phyloP scores from a whole-genome alignment of 1,140 invertebrate species.

The Cydia strobilella region DNA sequence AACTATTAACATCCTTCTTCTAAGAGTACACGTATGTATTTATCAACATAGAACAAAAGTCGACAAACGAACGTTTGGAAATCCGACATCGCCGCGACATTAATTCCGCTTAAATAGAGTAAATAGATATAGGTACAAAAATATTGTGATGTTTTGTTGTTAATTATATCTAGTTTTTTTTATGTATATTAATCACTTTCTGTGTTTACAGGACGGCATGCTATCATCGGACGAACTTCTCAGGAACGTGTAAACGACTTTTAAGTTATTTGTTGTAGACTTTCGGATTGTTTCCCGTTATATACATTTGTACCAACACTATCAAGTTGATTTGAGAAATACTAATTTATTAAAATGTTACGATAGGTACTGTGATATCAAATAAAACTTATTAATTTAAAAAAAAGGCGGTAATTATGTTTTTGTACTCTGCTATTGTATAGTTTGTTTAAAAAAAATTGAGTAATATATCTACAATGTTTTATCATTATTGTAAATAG shows the following conservation, averaged over 20 bases:
- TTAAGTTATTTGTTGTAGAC: conserved; percentile 53
- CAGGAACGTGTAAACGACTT: conserved; percentile 63
- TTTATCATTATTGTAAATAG: conserved; percentile 50
- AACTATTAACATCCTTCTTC: too few relatives aligned
- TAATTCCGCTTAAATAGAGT: too few relatives aligned
- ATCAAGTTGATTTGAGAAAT: conserved; percentile 3
- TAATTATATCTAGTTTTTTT: too few relatives aligned
- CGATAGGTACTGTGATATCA: conserved; percentile 32
- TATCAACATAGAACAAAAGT: too few relatives aligned
- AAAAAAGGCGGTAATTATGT: conserved; percentile 3
- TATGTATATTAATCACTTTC: neutral
- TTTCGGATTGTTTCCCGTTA: conserved; percentile 50
- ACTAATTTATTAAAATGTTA: conserved; percentile 18
- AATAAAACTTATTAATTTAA: conserved; percentile 17
- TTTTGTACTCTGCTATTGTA: conserved; percentile 15
- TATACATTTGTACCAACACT: conserved; percentile 36
- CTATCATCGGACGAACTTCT: conserved; percentile 71
- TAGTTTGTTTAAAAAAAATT: conserved; percentile 8
- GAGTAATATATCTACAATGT: conserved; percentile 4
- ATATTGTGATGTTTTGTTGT: too few relatives aligned
- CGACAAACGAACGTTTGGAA: too few relatives aligned
- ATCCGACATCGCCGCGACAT: too few relatives aligned
- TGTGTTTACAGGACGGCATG: conserved; percentile 67
- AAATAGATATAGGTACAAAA: too few relatives aligned
- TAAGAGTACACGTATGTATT: too few relatives aligned